A percentile compares a stretch with the other conserved stretches of the same genome.
Conservation (phyloP, 2,113 vertebrate genomes). For the Vanacampus margaritifer region DNA sequence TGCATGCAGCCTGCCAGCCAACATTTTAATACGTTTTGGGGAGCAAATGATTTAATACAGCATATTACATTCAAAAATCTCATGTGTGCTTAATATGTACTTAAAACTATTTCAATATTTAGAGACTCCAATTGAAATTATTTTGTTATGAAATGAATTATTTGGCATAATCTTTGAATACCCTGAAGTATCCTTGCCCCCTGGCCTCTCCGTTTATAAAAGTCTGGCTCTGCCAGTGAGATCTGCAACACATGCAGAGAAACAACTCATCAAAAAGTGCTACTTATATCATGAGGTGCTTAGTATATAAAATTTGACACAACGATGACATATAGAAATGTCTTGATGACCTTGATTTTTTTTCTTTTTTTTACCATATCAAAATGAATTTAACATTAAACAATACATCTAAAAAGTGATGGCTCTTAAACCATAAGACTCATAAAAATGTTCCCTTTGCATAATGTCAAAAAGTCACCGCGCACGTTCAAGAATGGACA, state of each 20-base stretch:
- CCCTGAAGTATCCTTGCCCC: no score
- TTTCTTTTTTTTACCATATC: constrained; percentile 12
- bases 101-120: no score
- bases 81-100: no score
- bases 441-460: constrained; percentile 43
- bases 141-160: no score
- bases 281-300: constrained; percentile 32
- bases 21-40: no score
- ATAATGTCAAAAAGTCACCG: constrained; percentile 12
- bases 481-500: constrained; percentile 30
- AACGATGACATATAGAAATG: constrained; percentile 25
- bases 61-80: no score
- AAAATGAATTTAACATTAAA: constrained; percentile 32
- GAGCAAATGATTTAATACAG: no score
- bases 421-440: constrained; percentile 27
- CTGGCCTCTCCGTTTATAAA: no score
- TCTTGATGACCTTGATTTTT: background rate
- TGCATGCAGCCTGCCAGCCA: no score
- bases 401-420: constrained; percentile 23
- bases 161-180: no score
- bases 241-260: background rate
- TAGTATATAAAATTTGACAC: constrained; percentile 32
- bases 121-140: no score
- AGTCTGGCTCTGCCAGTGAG: no score
- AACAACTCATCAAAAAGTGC: constrained; percentile 20